A percentile compares a stretch with the other conserved stretches of the same genome.
Evolutionary conservation across 1,140 invertebrate species (phyloP).

Genomic region (Cardiocondyla obscurior): DNA sequence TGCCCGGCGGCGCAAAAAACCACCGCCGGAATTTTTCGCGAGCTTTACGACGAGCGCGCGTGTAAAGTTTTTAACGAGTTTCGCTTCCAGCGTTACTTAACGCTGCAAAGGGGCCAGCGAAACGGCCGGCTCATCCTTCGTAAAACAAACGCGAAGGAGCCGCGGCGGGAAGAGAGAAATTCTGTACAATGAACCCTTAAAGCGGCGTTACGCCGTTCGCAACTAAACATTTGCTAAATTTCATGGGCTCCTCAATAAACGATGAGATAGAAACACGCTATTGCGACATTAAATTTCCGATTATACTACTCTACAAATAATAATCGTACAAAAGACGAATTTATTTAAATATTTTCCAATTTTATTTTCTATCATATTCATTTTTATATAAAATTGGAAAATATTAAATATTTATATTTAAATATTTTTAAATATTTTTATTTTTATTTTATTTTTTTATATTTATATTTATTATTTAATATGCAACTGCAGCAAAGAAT

Average conservation of each 20-base stretch:
- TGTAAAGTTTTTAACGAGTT: constrained; percentile 45
- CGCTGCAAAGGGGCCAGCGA: constrained; percentile 14
- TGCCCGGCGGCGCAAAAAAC: neutral
- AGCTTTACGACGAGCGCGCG: constrained; percentile 13
- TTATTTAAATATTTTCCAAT: neutral
- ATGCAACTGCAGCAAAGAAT: neutral
- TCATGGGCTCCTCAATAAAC: neutral
- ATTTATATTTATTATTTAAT: neutral
- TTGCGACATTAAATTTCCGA: neutral
- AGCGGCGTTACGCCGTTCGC: neutral
- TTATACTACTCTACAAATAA: neutral
- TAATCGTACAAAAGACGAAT: neutral
- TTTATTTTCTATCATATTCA: neutral
- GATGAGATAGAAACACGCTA: neutral
- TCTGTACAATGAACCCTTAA: constrained; percentile 28
- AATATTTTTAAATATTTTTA: too few relatives aligned
- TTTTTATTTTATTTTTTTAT: too few relatives aligned
- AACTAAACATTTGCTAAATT: constrained; percentile 21
- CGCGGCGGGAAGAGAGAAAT: neutral
- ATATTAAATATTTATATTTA: neutral
- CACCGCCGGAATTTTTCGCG: constrained; percentile 16
- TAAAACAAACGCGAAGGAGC: constrained; percentile 37
- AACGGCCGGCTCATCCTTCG: constrained; percentile 4
- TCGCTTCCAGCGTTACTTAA: constrained; percentile 42
- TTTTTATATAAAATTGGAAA: neutral